phyloP scores from a whole-genome alignment of 2,797 vertebrate genomes.

The Periparus ater region DNA sequence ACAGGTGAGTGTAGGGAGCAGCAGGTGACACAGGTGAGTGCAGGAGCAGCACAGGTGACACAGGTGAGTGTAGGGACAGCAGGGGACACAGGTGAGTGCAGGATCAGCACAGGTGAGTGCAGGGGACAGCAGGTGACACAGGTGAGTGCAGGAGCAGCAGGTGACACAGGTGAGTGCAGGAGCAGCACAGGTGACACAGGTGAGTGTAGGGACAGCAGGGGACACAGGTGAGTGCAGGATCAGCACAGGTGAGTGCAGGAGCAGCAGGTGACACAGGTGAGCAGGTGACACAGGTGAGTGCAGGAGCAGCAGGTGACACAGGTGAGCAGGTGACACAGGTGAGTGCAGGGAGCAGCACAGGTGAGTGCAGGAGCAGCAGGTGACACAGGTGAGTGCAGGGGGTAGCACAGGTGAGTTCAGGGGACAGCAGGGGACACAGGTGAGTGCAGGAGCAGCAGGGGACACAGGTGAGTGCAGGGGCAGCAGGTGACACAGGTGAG shows the following conservation, averaged over 20 bases:
- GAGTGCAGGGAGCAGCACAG: neutral
- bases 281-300: too few species aligned
- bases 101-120: accelerated
- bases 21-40: neutral
- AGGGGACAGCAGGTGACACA: neutral
- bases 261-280: too few species aligned
- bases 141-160: neutral
- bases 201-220: neutral
- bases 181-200: neutral
- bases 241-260: too few species aligned
- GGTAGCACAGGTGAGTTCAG: neutral
- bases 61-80: neutral
- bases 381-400: too few species aligned
- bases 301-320: too few species aligned
- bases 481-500: neutral
- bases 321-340: neutral
- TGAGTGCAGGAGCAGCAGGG: neutral
- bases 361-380: neutral
- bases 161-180: neutral
- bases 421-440: neutral
- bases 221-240: accelerated
- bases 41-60: neutral
- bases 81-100: neutral
- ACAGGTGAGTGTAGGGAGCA: neutral
- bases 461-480: neutral